Percentiles rank a stretch among this genome's conserved stretches.
phyloP scores from a whole-genome alignment of 2,113 vertebrate genomes.

The Poeciliopsis turrubarensis region DNA sequence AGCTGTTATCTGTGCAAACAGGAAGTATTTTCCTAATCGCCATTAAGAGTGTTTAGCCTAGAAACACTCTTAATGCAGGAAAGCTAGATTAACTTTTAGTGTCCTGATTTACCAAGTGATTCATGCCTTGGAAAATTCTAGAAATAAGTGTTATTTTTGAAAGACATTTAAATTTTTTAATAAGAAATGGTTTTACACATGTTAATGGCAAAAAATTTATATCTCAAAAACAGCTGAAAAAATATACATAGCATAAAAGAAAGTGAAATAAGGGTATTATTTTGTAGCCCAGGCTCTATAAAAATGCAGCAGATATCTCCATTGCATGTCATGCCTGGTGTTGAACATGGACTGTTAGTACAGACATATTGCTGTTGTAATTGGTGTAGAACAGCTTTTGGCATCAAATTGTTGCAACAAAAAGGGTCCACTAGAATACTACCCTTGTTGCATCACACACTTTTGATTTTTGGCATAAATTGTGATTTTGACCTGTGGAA shows the following conservation, averaged over 20 bases:
- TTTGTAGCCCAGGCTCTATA: background rate
- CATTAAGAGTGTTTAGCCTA: background rate
- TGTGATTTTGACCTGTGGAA: no score
- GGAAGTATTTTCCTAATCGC: background rate
- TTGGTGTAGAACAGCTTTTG: no score
- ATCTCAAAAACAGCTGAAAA: no score
- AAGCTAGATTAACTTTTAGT: constrained; percentile 26
- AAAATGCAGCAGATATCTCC: background rate
- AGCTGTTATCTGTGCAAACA: background rate
- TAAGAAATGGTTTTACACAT: background rate
- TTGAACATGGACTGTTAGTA: background rate
- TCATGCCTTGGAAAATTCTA: background rate
- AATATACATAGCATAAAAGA: background rate
- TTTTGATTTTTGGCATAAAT: no score
- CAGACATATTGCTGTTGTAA: no score
- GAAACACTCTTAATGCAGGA: constrained; percentile 13
- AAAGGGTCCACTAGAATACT: no score
- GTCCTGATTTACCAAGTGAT: background rate
- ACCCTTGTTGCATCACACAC: no score
- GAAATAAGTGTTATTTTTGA: no score
- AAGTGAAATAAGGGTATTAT: background rate
- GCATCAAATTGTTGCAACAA: background rate
- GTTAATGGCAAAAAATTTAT: background rate
- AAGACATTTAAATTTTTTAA: background rate
- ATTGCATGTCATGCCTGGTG: background rate